Evolutionary conservation across 1,140 invertebrate species (phyloP).

Genomic region (Homalodisca vitripennis): DNA sequence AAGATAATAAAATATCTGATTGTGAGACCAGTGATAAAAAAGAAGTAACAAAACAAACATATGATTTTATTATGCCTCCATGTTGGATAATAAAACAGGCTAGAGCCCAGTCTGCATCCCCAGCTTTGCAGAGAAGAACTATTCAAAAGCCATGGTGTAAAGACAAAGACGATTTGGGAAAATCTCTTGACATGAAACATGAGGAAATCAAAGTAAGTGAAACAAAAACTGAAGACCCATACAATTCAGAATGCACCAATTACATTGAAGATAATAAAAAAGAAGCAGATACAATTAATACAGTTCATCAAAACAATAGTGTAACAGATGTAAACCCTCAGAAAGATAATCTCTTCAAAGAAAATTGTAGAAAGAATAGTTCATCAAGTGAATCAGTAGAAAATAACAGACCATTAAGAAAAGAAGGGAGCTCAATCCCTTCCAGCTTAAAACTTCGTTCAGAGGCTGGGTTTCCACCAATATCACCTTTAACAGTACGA

Average conservation of each 20-base stretch:
- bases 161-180: slow-evolving; percentile 32
- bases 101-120: slow-evolving; percentile 35
- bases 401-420: slow-evolving; percentile 30
- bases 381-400: slow-evolving; percentile 43
- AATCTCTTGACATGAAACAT: too few relatives aligned
- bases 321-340: too few relatives aligned
- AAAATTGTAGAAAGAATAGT: neutral
- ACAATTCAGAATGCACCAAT: too few relatives aligned
- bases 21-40: slow-evolving; percentile 43
- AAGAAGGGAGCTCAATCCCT: slow-evolving; percentile 4
- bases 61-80: slow-evolving; percentile 32
- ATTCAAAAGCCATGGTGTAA: slow-evolving; percentile 8
- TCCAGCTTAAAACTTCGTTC: slow-evolving; percentile 27
- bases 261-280: too few relatives aligned
- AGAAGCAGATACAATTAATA: too few relatives aligned
- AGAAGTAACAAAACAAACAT: slow-evolving; percentile 24
- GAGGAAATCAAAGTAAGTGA: too few relatives aligned
- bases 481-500: slow-evolving; percentile 35
- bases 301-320: too few relatives aligned
- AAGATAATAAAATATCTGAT: neutral
- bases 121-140: slow-evolving; percentile 28
- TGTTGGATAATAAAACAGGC: slow-evolving; percentile 33
- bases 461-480: slow-evolving; percentile 35
- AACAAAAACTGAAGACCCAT: too few relatives aligned
- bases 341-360: too few relatives aligned